A percentile compares a stretch with the other conserved stretches of the same genome.
phyloP scores from a whole-genome alignment of 2,113 vertebrate species.

The Nothoprocta perdicaria region DNA sequence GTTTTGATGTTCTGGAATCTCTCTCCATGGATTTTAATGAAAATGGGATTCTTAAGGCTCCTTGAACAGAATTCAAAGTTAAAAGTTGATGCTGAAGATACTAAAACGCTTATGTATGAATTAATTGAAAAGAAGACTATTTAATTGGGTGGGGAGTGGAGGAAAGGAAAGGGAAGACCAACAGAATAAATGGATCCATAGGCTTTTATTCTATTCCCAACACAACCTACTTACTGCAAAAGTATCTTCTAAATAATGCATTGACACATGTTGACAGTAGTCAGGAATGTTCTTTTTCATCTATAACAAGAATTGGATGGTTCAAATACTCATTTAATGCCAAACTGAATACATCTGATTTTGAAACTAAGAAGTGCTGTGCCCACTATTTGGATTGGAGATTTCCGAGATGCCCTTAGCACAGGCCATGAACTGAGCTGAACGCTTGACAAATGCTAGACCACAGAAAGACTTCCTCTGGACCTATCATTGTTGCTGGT shows the following conservation, averaged over 20 bases:
- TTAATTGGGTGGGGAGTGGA: not conserved
- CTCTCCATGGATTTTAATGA: not conserved
- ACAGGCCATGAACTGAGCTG: not conserved
- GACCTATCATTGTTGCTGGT: not conserved
- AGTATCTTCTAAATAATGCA: not conserved
- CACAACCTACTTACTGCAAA: not conserved
- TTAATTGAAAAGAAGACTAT: not conserved
- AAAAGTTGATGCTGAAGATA: not conserved
- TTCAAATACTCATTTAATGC: not conserved
- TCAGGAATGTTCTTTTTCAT: not conserved
- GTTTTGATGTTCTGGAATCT: not conserved
- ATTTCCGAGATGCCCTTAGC: constrained; percentile 10
- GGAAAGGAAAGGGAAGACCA: no score
- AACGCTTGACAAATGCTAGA: not conserved
- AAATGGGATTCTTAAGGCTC: not conserved
- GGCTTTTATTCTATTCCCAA: not conserved
- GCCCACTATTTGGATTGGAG: not conserved
- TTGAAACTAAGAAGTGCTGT: not conserved
- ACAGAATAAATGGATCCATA: not conserved
- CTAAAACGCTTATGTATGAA: not conserved
- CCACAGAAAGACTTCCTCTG: constrained; percentile 3
- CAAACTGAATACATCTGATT: not conserved
- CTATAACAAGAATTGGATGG: not conserved
- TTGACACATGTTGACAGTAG: not conserved
- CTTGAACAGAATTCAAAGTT: not conserved